These are phyloP conservation scores for Ochlodes sylvanus DNA, from an alignment of 2,888 invertebrate genomes.

Conservation along the genomic window DNA sequence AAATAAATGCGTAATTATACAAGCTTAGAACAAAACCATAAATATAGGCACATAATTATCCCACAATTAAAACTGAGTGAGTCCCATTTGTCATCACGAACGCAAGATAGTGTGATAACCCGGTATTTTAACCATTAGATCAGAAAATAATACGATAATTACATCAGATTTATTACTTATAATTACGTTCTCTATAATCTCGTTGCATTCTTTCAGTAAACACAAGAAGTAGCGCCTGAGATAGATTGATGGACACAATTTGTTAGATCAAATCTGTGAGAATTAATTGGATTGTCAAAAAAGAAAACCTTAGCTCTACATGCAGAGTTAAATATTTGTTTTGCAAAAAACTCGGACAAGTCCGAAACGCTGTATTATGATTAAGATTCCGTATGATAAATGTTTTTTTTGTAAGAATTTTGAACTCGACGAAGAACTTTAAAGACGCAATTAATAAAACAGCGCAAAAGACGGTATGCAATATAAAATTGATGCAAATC, in stretches of 20 bases:
- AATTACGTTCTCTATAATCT: neutral
- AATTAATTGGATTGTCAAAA: conserved; percentile 25
- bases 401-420: no score
- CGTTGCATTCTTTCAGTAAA: neutral
- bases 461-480: no score
- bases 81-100: neutral
- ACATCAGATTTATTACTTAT: no score
- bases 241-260: neutral
- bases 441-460: no score
- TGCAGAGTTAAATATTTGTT: neutral
- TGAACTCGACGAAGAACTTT: no score
- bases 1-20: no score
- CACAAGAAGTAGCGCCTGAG: neutral
- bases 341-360: neutral
- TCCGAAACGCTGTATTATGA: neutral
- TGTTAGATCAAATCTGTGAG: neutral
- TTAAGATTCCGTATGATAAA: neutral
- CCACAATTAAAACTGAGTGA: neutral
- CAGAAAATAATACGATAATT: neutral
- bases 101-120: neutral
- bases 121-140: neutral
- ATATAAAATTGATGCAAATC: no score
- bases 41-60: no score
- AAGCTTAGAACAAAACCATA: no score
- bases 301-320: neutral